Base-by-base conservation (phyloP, 1,140 invertebrate species). In the Drosophila rhopaloa region DNA sequence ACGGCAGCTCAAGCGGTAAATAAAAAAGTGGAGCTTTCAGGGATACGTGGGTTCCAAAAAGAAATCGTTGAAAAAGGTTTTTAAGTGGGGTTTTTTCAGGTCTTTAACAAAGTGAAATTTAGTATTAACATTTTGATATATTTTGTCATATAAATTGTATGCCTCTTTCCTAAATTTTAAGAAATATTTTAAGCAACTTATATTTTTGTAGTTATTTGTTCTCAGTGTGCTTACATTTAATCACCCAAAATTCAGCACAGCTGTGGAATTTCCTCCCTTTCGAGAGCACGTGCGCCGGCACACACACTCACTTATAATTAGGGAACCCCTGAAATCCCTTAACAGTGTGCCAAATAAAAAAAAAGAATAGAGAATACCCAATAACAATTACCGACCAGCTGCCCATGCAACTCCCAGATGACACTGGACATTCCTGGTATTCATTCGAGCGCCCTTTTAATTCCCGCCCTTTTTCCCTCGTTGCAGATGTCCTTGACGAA, bases 401-500 rank as follows among this genome's bases (percentile, higher is more conserved):
- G 72, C 55, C 72, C 47, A 55, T 54, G 37, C 32, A 40, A 57
- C 40, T 59, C 29, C 41, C 74, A 53, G 37, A 50, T 75, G 57
- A 16, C 14, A 29, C 32, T 65, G 24, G 27, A 40, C 38, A 71
- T 58, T 67, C 38, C 38, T 40, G 27, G n/a, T 46, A 58, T 48
- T 62, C 19, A 27, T 47, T 32, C 47, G 29, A 66, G 43, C 48
- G 29, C 14, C 29, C 48, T 59, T 59, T n/a, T 60, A 11, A 55
- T 43, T 37, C 48, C 29, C n/a, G 41, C 44, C 32, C 44, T 57
- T 54, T 47, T 43, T 72, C 27, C 50, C 77, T 61, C 40, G 38
- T 75, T 82, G 67, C 81, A 92, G 91, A 92, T 92, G 91, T 92
- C 91, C 79, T 86, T 92, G 74, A 91, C 79, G 70, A 92, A 92